Evolutionary conservation across 2,797 vertebrate species (phyloP).

Genomic region (Tapera naevia): DNA sequence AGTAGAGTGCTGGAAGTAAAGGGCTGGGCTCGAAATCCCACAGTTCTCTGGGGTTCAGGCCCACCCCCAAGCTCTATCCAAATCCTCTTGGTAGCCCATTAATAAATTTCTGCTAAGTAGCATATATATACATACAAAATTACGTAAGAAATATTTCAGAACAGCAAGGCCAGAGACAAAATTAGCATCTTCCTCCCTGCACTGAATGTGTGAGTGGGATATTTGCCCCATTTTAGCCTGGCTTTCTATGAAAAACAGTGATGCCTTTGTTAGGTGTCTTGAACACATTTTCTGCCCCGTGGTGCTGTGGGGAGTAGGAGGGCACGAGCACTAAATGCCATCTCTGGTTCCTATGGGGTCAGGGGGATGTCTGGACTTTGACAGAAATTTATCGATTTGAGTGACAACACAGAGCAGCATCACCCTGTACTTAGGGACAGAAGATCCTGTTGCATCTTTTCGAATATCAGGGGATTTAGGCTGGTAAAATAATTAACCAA

Average conservation of each 20-base stretch:
- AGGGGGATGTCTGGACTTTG: not conserved
- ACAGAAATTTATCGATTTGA: not conserved
- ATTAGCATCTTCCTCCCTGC: not conserved
- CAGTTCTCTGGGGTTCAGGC: not conserved
- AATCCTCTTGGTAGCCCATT: not conserved
- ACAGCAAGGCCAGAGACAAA: not conserved
- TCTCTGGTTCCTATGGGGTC: not conserved
- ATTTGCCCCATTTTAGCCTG: not conserved
- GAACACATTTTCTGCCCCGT: not conserved
- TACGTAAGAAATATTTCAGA: not conserved
- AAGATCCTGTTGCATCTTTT: not conserved
- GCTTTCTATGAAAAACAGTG: not conserved
- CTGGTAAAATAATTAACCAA: not conserved
- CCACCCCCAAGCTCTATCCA: not conserved
- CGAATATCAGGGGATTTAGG: not conserved
- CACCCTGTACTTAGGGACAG: not conserved
- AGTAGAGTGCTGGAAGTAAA: not conserved
- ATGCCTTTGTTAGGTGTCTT: not conserved
- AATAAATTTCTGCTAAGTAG: not conserved
- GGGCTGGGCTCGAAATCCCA: not conserved
- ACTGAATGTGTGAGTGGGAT: not conserved
- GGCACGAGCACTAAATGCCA: not conserved
- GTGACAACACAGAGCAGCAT: not conserved
- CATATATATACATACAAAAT: not conserved
- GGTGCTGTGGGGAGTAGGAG: not conserved